Evolutionary conservation across 2,888 invertebrate species (phyloP).

Genomic region (Alcis repandata): DNA sequence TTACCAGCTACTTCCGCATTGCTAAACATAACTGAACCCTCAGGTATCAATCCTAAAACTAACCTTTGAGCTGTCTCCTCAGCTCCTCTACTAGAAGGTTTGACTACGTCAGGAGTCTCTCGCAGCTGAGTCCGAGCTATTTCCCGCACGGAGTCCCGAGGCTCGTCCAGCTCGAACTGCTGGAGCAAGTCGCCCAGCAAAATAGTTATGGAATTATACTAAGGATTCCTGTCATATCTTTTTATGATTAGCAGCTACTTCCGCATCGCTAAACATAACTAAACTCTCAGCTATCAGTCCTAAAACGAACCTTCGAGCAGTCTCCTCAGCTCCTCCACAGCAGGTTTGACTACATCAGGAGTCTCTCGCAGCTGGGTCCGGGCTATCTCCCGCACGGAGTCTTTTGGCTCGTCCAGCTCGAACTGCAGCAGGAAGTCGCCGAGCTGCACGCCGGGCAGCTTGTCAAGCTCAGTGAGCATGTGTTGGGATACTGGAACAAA

Average conservation of each 20-base stretch:
- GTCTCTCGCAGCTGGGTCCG: slow-evolving; percentile 89
- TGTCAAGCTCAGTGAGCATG: slow-evolving; percentile 91
- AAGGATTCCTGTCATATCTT: no score
- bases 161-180: slow-evolving; percentile 90
- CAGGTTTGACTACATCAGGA: slow-evolving; percentile 87
- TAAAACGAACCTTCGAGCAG: slow-evolving; percentile 86
- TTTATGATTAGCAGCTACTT: no score
- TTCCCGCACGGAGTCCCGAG: slow-evolving; percentile 88
- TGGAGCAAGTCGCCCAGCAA: slow-evolving; percentile 89
- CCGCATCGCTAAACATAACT: no score
- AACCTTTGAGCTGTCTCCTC: slow-evolving; percentile 88
- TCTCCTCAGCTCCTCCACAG: slow-evolving; percentile 85
- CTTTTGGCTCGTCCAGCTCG: slow-evolving; percentile 89
- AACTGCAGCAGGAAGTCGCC: slow-evolving; percentile 89
- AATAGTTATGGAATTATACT: no score
- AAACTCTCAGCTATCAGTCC: no score
- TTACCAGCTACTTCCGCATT: no score
- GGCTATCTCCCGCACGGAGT: slow-evolving; percentile 89
- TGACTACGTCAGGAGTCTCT: slow-evolving; percentile 88
- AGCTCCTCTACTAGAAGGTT: slow-evolving; percentile 86
- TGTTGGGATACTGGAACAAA: slow-evolving; percentile 87
- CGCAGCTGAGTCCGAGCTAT: slow-evolving; percentile 89
- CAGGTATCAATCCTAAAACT: no score
- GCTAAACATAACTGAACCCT: no score
- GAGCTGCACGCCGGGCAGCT: slow-evolving; percentile 89